Evolutionary conservation across 2,113 vertebrate species (phyloP), one percentile per base, ranked within the genome.

Genomic region (Microtus montanus): DNA sequence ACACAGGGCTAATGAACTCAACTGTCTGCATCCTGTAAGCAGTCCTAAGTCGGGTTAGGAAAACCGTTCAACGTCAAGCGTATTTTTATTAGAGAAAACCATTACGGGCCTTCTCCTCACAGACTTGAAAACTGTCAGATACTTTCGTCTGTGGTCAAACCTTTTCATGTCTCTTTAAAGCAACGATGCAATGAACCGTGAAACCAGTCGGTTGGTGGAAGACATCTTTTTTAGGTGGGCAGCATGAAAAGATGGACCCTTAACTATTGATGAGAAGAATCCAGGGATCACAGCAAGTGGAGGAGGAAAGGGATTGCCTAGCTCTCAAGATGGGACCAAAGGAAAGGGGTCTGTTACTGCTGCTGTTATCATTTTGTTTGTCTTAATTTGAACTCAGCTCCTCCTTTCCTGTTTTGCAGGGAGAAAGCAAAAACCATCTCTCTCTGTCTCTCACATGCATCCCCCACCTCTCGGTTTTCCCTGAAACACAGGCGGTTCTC

Each of bases 81-180:
- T 5, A 14, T 82, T 85, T 78, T 54, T 95, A 75, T 93, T 66
- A 61, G 28, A 87, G 80, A 83, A 89, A 95, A 93, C 41, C 64
- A 92, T 52, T 52, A 66, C 73, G 12, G 44, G 44, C 35, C 96
- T 91, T 91, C 52, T 94, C 79, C 66, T 92, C 52, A 85, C 2
- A 35, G 38, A 79, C 74, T 94, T 58, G 33, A 89, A 78, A 95
- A 28, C 19, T 58, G 38, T 85, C 75, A 66, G n/a, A 79, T 73
- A 61, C 74, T 35, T 93, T 87, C 44, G 14, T 83, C 68, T 33
- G 41, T 10, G 85, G 35, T 1, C 44, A 91, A 64, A 82, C 17
- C 79, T 95, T 52, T 68, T 66, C 33, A 83, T 74, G 35, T 84
- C 95, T 92, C 68, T 91, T 73, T 91, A 79, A 78, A 95, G 47